phyloP scores from a whole-genome alignment of 2,888 invertebrate species.

The Dryomyza anilis region DNA sequence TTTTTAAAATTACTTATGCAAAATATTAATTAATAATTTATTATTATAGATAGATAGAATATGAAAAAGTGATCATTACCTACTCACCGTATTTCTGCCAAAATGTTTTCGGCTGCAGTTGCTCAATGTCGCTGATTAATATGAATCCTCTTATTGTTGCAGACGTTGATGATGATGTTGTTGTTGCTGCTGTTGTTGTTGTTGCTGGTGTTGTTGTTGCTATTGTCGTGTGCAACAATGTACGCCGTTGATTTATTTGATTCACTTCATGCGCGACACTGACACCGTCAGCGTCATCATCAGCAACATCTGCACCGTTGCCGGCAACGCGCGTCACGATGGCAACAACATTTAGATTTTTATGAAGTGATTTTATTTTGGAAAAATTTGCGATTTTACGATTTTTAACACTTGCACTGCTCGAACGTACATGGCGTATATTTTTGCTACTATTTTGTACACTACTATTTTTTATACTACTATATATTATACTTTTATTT shows the following conservation, averaged over 20 bases:
- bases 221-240: conserved; percentile 47
- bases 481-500: too few relatives aligned
- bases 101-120: conserved; percentile 33
- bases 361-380: conserved; percentile 36
- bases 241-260: conserved; percentile 49
- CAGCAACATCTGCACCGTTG: conserved; percentile 25
- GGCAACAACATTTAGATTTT: conserved; percentile 40
- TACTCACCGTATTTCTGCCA: conserved; percentile 59
- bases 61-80: conserved; percentile 43
- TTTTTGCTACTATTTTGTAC: conserved; percentile 7
- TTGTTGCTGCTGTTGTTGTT: conserved; percentile 31
- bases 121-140: conserved; percentile 49
- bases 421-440: conserved; percentile 13
- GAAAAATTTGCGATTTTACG: too few relatives aligned
- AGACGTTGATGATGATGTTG: conserved; percentile 35
- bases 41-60: too few relatives aligned
- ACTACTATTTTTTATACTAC: too few relatives aligned
- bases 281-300: conserved; percentile 10
- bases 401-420: conserved; percentile 30
- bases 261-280: background rate
- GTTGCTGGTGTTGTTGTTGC: conserved; percentile 29
- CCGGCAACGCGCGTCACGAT: background rate
- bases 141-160: conserved; percentile 44
- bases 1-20: too few relatives aligned
- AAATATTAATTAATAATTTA: too few relatives aligned